These are phyloP conservation scores for Xenopus borealis DNA, from an alignment of 2,113 vertebrate species.

Conservation along the genomic window DNA sequence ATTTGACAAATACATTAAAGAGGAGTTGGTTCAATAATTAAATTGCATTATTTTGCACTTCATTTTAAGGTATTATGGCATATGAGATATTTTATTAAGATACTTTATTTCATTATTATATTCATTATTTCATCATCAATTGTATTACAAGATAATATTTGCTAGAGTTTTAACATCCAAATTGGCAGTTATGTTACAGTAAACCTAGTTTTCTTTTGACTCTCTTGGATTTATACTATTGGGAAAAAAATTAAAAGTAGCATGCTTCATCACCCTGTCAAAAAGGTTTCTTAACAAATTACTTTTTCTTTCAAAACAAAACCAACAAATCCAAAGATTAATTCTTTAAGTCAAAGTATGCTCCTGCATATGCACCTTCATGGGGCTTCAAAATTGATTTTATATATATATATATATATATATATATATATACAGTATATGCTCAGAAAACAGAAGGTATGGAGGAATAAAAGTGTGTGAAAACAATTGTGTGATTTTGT, in stretches of 20 bases:
- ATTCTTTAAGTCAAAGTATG: conserved; percentile 71
- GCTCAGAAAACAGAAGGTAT: conserved; percentile 29
- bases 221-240: conserved; percentile 66
- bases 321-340: conserved; percentile 52
- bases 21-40: too few species aligned
- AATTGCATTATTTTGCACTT: conserved; percentile 59
- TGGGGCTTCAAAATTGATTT: conserved; percentile 61
- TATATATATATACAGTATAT: conserved; percentile 26
- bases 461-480: too few species aligned
- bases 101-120: conserved; percentile 64
- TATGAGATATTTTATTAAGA: conserved; percentile 57
- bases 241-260: conserved; percentile 50
- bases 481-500: too few species aligned
- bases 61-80: conserved; percentile 59
- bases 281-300: conserved; percentile 82
- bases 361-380: conserved; percentile 62
- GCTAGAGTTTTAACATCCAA: conserved; percentile 60
- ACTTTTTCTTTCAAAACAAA: conserved; percentile 68
- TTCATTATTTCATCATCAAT: conserved; percentile 53
- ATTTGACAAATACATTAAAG: too few species aligned
- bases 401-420: too few species aligned
- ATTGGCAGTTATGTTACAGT: conserved; percentile 79
- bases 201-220: conserved; percentile 72
- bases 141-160: conserved; percentile 67
- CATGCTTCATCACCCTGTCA: conserved; percentile 89